Conservation (phyloP, 2,113 vertebrate genomes). For the Neoarius graeffei region DNA sequence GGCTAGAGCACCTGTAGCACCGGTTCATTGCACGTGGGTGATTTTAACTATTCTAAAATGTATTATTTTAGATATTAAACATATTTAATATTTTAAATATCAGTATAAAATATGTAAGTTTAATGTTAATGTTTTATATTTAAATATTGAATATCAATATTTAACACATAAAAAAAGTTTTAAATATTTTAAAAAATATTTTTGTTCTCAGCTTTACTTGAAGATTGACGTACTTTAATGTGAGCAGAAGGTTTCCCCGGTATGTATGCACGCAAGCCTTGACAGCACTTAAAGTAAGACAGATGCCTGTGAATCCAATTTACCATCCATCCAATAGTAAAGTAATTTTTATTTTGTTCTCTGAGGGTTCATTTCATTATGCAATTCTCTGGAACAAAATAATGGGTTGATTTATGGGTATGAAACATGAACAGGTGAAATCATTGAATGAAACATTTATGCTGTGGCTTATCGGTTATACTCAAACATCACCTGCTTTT, state of each 20-base stretch:
- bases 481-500: background rate
- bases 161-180: no score
- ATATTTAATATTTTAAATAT: no score
- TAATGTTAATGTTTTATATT: no score
- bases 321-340: slow-evolving; percentile 2
- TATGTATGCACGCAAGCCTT: background rate
- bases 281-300: slow-evolving; percentile 16
- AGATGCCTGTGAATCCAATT: slow-evolving; percentile 7
- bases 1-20: no score
- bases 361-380: background rate
- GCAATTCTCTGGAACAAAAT: background rate
- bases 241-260: slow-evolving; percentile 3
- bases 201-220: background rate
- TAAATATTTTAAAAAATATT: background rate
- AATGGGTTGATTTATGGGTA: slow-evolving; percentile 8
- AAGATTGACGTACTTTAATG: slow-evolving; percentile 1
- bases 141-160: no score
- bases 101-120: no score
- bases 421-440: background rate
- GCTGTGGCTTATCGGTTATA: background rate
- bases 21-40: no score
- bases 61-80: no score
- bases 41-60: no score
- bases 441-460: background rate
- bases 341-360: background rate